Evolutionary conservation across 2,797 vertebrate species (phyloP).

Genomic region (Trachurus trachurus): DNA sequence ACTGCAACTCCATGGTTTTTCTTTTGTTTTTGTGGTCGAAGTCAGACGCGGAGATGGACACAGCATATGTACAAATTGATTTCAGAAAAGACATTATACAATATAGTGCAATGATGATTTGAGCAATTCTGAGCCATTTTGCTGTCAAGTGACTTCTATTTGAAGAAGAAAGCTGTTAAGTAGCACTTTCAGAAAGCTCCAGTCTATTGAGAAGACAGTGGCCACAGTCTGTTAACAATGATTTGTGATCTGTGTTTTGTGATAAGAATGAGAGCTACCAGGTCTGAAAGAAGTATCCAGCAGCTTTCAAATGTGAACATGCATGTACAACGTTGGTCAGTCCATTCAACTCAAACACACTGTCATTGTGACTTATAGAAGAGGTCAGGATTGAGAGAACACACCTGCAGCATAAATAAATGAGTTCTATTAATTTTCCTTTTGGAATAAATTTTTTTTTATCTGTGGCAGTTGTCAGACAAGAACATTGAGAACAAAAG

Average conservation of each 20-base stretch:
- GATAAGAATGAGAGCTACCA: background rate
- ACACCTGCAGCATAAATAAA: too few relatives aligned
- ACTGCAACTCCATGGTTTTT: too few relatives aligned
- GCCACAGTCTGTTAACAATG: conserved; percentile 13
- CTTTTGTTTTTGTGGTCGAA: too few relatives aligned
- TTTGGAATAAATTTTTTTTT: too few relatives aligned
- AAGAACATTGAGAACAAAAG: background rate
- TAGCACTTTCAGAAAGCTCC: conserved; percentile 9
- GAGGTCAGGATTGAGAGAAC: background rate
- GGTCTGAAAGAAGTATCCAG: conserved; percentile 3
- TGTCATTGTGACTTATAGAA: background rate
- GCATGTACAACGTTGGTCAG: background rate
- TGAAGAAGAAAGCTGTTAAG: conserved; percentile 29
- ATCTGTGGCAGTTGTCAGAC: background rate
- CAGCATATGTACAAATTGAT: background rate
- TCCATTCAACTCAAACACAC: too few relatives aligned
- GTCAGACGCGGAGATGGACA: background rate
- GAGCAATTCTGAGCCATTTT: conserved; percentile 14
- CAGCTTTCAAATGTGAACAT: background rate
- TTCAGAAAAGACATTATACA: background rate
- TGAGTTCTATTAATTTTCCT: too few relatives aligned
- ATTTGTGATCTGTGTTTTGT: conserved; percentile 12
- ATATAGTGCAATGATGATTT: background rate
- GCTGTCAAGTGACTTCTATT: conserved; percentile 5
- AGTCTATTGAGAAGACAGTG: conserved; percentile 16